phyloP scores from a whole-genome alignment of 2,888 invertebrate species.

The Eledona agricola region DNA sequence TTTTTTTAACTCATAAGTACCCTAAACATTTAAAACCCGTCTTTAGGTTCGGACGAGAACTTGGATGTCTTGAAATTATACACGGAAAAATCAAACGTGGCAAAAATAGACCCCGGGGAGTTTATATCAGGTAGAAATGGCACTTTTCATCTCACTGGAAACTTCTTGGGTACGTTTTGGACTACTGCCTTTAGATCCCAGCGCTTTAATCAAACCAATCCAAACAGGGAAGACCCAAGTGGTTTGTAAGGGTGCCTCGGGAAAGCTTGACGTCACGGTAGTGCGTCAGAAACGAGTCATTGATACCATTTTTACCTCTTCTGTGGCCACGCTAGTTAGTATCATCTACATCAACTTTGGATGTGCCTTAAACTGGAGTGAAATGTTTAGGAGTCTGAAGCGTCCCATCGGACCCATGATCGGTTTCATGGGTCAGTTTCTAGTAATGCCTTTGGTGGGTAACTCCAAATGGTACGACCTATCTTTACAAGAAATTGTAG shows the following conservation, averaged over 20 bases:
- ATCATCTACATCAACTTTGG: constrained; percentile 91
- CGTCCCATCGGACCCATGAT: constrained; percentile 81
- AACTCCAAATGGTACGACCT: too few species aligned
- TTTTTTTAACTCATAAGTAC: not conserved
- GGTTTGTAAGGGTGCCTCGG: constrained; percentile 40
- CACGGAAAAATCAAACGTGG: constrained; percentile 34
- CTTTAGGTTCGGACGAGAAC: constrained; percentile 8
- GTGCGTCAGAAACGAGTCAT: constrained; percentile 66
- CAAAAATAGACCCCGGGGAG: constrained; percentile 21
- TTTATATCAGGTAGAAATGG: constrained; percentile 38
- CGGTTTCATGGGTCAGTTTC: constrained; percentile 80
- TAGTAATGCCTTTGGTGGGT: constrained; percentile 86
- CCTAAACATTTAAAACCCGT: constrained; percentile 1
- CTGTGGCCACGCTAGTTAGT: constrained; percentile 79
- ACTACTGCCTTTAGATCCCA: too few species aligned
- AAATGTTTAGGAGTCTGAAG: constrained; percentile 71
- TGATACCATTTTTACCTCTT: constrained; percentile 77
- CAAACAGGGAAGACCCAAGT: constrained; percentile 54
- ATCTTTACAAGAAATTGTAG: constrained; percentile 61
- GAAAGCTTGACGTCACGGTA: constrained; percentile 49
- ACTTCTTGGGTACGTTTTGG: constrained; percentile 55
- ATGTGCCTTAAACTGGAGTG: constrained; percentile 82
- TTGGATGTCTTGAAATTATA: constrained; percentile 27
- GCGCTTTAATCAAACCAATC: too few species aligned
- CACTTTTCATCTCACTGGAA: constrained; percentile 55